Evolutionary conservation across 2,888 invertebrate genomes (phyloP).

Genomic region (Cremastobaeus sp.): DNA sequence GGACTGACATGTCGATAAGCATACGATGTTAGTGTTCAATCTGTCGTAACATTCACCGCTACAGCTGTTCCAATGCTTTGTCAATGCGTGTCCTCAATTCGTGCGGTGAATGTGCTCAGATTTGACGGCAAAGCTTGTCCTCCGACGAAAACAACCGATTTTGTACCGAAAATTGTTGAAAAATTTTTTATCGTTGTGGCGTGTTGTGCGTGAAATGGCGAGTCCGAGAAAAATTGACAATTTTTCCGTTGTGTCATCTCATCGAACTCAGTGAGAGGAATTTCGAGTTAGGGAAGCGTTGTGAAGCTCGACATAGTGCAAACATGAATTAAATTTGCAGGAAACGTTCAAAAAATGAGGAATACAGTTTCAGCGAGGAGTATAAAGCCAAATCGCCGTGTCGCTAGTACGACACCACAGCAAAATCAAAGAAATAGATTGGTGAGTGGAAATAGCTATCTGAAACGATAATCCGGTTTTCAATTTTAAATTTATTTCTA

Average conservation of each 20-base stretch:
- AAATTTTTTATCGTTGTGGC: neutral
- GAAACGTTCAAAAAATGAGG: conserved; percentile 53
- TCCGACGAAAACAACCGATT: conserved; percentile 3
- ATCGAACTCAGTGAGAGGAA: no score
- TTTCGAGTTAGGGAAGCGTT: no score
- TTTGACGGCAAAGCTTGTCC: conserved; percentile 37
- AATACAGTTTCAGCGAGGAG: conserved; percentile 49
- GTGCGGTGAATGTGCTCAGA: conserved; percentile 50
- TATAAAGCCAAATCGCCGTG: conserved; percentile 41
- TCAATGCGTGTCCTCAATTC: conserved; percentile 58
- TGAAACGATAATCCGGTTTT: no score
- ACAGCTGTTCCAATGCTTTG: conserved; percentile 58
- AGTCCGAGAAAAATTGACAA: no score
- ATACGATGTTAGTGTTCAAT: conserved; percentile 50
- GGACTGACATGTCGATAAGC: conserved; percentile 52
- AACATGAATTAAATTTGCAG: no score
- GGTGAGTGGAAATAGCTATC: conserved; percentile 49
- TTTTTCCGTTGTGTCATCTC: no score
- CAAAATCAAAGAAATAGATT: conserved; percentile 59
- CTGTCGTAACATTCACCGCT: conserved; percentile 57
- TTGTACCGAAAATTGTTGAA: conserved; percentile 15
- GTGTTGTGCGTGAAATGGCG: neutral
- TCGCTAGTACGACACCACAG: conserved; percentile 44
- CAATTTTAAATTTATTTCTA: no score
- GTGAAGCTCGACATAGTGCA: neutral